These are phyloP conservation scores for Labeo rohita DNA, from an alignment of 2,113 vertebrate genomes.

Conservation along the genomic window DNA sequence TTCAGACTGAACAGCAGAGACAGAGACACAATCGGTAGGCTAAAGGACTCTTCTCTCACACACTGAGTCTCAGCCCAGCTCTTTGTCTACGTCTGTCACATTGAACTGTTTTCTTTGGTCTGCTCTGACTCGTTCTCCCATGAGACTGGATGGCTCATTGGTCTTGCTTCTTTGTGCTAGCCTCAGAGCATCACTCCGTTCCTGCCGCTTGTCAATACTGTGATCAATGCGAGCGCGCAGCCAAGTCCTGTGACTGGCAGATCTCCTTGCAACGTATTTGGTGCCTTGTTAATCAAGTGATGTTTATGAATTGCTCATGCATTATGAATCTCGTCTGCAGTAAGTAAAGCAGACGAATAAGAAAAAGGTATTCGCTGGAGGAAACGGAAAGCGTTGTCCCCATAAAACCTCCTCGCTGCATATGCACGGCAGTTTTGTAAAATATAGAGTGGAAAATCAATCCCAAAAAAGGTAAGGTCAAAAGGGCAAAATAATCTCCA, in stretches of 20 bases:
- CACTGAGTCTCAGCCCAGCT: conserved; percentile 36
- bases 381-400: neutral
- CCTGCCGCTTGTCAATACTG: conserved; percentile 49
- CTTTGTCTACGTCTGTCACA: conserved; percentile 49
- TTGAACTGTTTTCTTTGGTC: conserved; percentile 54
- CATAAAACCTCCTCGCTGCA: neutral
- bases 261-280: conserved; percentile 22
- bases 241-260: conserved; percentile 33
- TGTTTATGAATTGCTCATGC: conserved; percentile 33
- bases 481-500: neutral
- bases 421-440: neutral
- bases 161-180: conserved; percentile 44
- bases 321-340: conserved; percentile 1
- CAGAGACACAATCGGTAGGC: neutral
- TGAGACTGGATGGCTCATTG: conserved; percentile 53
- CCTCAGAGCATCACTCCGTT: conserved; percentile 46
- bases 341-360: neutral
- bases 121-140: conserved; percentile 51
- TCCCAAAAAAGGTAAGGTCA: neutral
- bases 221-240: conserved; percentile 52
- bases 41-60: neutral
- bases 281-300: conserved; percentile 33
- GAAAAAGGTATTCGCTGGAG: neutral
- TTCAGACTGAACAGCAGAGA: neutral
- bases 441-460: neutral